Base-by-base conservation (phyloP, 2,888 invertebrate genomes). In the Auanema sp. region DNA sequence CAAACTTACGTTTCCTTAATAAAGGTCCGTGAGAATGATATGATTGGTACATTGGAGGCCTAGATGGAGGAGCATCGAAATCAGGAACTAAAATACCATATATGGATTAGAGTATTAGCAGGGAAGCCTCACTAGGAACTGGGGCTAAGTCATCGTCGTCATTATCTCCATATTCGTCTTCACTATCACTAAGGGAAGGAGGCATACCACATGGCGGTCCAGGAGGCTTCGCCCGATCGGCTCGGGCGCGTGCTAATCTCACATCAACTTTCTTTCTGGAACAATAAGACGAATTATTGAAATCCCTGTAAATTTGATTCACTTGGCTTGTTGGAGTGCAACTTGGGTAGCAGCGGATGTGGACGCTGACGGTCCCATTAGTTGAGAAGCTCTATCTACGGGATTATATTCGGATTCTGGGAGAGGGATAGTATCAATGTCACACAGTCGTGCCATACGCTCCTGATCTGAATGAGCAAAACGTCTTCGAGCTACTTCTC, bases 201-300 rank as follows among this genome's bases (percentile, higher is more conserved):
- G 79, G 76, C 18, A 69, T 21, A 43, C 79, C 78, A 50, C 75
- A 71, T 10, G 80, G 80, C 6, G 75, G 75, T 12, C 80, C 80
- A n/a, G 74, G 72, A 1, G 72, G 72, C 33, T 67, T 64, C 21
- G 58, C 41, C 18, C 61, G 58, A n/a, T 60, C 59, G n/a, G 61
- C 59, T 1, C 62, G 60, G 10, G 68, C 58, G 33, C 67, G 49
- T 5, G 73, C 69, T 21, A 73, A 59, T 57, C 68, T 63, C 58
- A 73, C 70, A 25, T 73, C 73, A n/a, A 73, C 73, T 54, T 65
- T 68, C 43, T 68, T 64, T 44, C 69, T 72, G 56, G 11, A 51
- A 58, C 1, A 33, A 33, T 33, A 8, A 33, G 8, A 33, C 33
- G 8, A 8, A 33, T 33, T 33, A 33, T 3, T 5, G 3, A 8